Percentiles rank a stretch among this genome's conserved stretches.
Conservation (phyloP, 2,113 vertebrate genomes). For the Petaurus breviceps region DNA sequence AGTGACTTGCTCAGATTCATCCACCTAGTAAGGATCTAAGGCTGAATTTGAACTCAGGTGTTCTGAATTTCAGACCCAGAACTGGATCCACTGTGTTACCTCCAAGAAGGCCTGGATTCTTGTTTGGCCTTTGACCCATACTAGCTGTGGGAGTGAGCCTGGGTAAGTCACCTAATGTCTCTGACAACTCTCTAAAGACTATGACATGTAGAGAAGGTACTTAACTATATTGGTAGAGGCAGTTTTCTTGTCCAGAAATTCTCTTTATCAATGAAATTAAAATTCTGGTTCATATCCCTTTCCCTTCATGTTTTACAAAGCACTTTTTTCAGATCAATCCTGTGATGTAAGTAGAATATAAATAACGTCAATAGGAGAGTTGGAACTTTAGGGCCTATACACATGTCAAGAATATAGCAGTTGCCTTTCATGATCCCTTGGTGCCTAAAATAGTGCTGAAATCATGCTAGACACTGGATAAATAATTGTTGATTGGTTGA, state of each 20-base stretch:
- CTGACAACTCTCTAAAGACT: background rate
- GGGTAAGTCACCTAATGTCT: background rate
- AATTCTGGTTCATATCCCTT: background rate
- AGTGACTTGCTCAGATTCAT: background rate
- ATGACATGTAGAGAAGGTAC: background rate
- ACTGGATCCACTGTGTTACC: background rate
- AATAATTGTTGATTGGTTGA: constrained; percentile 54
- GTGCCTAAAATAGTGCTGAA: background rate
- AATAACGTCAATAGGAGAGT: too few relatives aligned
- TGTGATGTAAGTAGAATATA: too few relatives aligned
- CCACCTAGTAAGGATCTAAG: background rate
- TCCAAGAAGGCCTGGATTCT: background rate
- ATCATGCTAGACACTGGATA: constrained; percentile 38
- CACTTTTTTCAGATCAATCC: too few relatives aligned
- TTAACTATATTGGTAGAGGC: too few relatives aligned
- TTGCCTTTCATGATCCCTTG: background rate
- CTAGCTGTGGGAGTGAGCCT: background rate
- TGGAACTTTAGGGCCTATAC: too few relatives aligned
- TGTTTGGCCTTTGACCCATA: background rate
- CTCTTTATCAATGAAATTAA: background rate
- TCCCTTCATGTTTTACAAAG: background rate
- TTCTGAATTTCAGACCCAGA: background rate
- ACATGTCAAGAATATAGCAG: background rate
- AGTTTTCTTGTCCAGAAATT: background rate
- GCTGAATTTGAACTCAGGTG: background rate